Percentiles rank a stretch among this genome's conserved stretches.
phyloP scores from a whole-genome alignment of 1,140 invertebrate species.

The Drosophila murphyi region DNA sequence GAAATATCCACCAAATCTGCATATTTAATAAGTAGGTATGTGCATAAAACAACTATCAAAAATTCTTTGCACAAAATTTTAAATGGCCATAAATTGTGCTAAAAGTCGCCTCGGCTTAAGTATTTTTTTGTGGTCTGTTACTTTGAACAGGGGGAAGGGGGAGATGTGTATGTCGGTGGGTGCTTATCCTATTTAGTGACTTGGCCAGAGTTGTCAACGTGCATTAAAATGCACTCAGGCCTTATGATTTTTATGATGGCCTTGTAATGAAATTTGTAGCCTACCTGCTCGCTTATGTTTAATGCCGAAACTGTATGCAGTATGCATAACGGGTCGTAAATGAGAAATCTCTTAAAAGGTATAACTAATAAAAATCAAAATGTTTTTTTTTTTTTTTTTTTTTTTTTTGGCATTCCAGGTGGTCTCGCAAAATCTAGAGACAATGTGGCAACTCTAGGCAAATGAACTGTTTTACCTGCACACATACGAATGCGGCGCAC shows the following conservation, averaged over 20 bases:
- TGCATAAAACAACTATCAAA: slow-evolving; percentile 57
- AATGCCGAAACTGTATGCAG: slow-evolving; percentile 21
- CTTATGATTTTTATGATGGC: slow-evolving; percentile 35
- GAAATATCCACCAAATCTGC: slow-evolving; percentile 7
- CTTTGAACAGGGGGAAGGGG: neutral
- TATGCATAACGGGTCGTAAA: slow-evolving; percentile 25
- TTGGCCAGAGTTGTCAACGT: slow-evolving; percentile 54
- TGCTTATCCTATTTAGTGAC: slow-evolving; percentile 56
- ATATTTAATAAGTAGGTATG: slow-evolving; percentile 16
- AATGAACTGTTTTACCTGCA: slow-evolving; percentile 81
- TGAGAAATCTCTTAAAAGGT: slow-evolving; percentile 9
- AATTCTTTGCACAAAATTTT: slow-evolving; percentile 62
- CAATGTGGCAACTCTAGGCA: slow-evolving; percentile 69
- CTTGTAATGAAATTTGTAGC: slow-evolving; percentile 38
- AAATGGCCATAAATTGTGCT: slow-evolving; percentile 61
- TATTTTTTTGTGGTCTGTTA: slow-evolving; percentile 27
- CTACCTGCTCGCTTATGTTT: slow-evolving; percentile 37
- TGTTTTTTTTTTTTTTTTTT: slow-evolving; percentile 20
- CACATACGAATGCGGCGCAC: slow-evolving; percentile 27
- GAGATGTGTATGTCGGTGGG: slow-evolving; percentile 14
- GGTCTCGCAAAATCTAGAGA: slow-evolving; percentile 44
- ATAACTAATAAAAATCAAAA: slow-evolving; percentile 54
- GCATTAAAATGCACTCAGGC: slow-evolving; percentile 4
- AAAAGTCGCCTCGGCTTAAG: slow-evolving; percentile 52
- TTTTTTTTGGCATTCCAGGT: slow-evolving; percentile 66